A percentile compares a stretch with the other conserved stretches of the same genome.
phyloP scores from a whole-genome alignment of 2,888 invertebrate genomes.

The Latrodectus hesperus region DNA sequence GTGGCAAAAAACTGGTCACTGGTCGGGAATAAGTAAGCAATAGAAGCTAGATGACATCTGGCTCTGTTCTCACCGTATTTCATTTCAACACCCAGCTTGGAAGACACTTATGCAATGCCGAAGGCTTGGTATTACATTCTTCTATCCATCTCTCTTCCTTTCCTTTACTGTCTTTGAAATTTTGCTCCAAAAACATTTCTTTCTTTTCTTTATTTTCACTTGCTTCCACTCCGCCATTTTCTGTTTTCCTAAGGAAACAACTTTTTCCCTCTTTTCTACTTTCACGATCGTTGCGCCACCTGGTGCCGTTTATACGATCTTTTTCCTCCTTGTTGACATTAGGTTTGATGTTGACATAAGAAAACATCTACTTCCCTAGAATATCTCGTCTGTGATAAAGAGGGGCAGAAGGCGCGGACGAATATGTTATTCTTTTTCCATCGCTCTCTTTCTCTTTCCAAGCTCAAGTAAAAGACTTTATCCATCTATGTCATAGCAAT shows the following conservation, averaged over 20 bases:
- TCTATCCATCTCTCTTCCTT: slow-evolving; percentile 38
- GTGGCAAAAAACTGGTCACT: slow-evolving; percentile 31
- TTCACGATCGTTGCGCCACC: slow-evolving; percentile 41
- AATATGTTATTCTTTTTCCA: not conserved
- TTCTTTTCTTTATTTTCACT: slow-evolving; percentile 26
- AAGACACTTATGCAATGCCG: slow-evolving; percentile 47
- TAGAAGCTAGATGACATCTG: slow-evolving; percentile 56
- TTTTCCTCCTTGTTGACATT: slow-evolving; percentile 47
- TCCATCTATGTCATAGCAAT: slow-evolving; percentile 6
- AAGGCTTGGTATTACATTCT: slow-evolving; percentile 57
- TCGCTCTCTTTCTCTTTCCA: not conserved
- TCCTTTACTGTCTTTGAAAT: slow-evolving; percentile 58
- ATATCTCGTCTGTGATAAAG: slow-evolving; percentile 27
- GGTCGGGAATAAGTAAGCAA: slow-evolving; percentile 38
- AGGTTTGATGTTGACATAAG: slow-evolving; percentile 63
- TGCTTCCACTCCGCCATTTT: slow-evolving; percentile 6
- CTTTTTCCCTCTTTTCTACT: slow-evolving; percentile 38
- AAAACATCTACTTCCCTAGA: slow-evolving; percentile 43
- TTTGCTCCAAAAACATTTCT: slow-evolving; percentile 55
- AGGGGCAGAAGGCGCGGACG: not conserved
- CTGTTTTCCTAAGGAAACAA: slow-evolving; percentile 53
- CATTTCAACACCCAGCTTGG: slow-evolving; percentile 45
- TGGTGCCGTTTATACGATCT: slow-evolving; percentile 50
- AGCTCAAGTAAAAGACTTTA: slow-evolving; percentile 13
- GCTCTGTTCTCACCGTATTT: slow-evolving; percentile 52